phyloP scores from a whole-genome alignment of 2,113 vertebrate species.

The Cavia porcellus region DNA sequence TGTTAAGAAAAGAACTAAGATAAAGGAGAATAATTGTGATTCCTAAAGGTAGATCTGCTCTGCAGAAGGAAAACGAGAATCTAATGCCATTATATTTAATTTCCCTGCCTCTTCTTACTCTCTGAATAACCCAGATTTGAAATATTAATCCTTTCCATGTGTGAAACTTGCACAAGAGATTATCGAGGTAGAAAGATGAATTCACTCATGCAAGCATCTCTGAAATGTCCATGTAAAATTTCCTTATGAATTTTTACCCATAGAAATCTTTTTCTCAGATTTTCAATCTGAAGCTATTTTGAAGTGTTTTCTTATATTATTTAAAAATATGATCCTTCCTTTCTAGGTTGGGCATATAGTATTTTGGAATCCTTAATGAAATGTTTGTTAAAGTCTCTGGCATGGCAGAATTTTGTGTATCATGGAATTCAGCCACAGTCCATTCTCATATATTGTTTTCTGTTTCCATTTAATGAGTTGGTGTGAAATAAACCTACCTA shows the following conservation, averaged over 20 bases:
- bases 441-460: not conserved
- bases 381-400: not conserved
- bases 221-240: not conserved
- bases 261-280: not conserved
- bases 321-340: constrained; percentile 5
- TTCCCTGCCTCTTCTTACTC: constrained; percentile 30
- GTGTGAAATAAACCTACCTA: not conserved
- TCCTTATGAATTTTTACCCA: constrained; percentile 32
- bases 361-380: not conserved
- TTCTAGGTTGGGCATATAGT: not conserved
- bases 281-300: constrained; percentile 50
- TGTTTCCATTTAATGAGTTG: not conserved
- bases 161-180: constrained; percentile 54
- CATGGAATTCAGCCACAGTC: not conserved
- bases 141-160: constrained; percentile 67
- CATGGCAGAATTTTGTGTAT: not conserved
- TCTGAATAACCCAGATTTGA: constrained; percentile 66
- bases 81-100: constrained; percentile 64
- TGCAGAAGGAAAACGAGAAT: constrained; percentile 56
- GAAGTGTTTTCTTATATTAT: not conserved
- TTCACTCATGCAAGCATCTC: not conserved
- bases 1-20: constrained; percentile 66
- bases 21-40: constrained; percentile 71
- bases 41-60: constrained; percentile 70
- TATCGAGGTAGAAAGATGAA: constrained; percentile 5